Evolutionary conservation across 2,888 invertebrate genomes (phyloP).

Genomic region (Leuctra nigra): DNA sequence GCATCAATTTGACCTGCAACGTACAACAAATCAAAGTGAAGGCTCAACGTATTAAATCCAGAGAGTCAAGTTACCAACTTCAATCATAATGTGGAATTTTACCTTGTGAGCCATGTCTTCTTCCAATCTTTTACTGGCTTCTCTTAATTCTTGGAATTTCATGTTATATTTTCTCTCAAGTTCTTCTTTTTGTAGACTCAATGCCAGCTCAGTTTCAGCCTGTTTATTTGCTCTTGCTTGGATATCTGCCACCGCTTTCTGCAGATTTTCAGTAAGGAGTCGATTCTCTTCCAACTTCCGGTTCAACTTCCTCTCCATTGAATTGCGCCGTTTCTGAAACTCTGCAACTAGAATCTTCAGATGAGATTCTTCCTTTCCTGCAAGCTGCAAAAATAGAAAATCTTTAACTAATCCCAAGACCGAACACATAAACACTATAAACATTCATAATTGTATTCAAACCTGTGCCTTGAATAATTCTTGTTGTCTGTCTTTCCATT

Average conservation of each 20-base stretch:
- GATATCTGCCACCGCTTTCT: background rate
- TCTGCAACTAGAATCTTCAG: background rate
- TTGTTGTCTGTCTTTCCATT: slow-evolving; percentile 65
- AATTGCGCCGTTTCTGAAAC: background rate
- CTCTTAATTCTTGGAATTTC: slow-evolving; percentile 52
- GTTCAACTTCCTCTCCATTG: background rate
- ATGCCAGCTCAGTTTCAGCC: background rate
- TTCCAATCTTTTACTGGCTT: slow-evolving; percentile 51
- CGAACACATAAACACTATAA: background rate
- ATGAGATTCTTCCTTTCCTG: background rate
- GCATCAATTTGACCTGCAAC: slow-evolving; percentile 1
- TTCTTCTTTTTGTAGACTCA: slow-evolving; percentile 42
- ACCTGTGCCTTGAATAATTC: slow-evolving; percentile 55
- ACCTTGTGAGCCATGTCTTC: slow-evolving; percentile 51
- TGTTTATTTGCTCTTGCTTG: background rate
- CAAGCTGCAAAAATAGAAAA: too few species aligned
- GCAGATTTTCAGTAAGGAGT: background rate
- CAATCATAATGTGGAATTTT: slow-evolving; percentile 24
- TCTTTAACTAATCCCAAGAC: background rate
- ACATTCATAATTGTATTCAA: slow-evolving; percentile 6
- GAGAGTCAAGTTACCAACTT: too few species aligned
- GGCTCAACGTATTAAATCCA: too few species aligned
- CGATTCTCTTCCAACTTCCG: background rate
- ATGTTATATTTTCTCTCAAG: slow-evolving; percentile 52
- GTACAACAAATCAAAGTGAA: background rate